Evolutionary conservation across 1,140 invertebrate species (phyloP), one percentile per base, ranked within the genome.

Genomic region (Tetranychus cinnabarinus): DNA sequence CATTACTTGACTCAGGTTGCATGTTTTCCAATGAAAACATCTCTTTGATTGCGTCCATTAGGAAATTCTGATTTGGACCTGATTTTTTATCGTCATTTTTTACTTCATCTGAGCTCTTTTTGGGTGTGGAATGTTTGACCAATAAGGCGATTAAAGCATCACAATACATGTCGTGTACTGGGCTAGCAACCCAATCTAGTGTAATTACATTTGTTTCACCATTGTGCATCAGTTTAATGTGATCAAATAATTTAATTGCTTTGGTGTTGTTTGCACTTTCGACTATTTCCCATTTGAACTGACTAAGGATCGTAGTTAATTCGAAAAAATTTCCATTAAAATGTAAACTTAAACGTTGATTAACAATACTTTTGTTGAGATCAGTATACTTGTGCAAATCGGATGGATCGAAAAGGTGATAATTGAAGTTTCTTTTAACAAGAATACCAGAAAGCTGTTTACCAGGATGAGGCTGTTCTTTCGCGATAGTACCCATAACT

Each of bases 381-480:
- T 97, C 90, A 3, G 91, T 97, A 72, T 98, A 98, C 71, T 92
- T 95, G 59, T 83, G 81, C 34, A 99, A 75, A 75, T 98, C 95
- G 12, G 80, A 77, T 0, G 93, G 85, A 6, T 85, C 83, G 55
- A 99, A 72, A 60, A 99, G 79, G 71, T 97, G 92, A 72, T 97
- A 98, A 72, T 92, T 97, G 69, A 98, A 99, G 72, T 99, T 97
- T 46, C 91, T 78, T 70, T 97, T 97, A 0, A 98, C 88, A 37
- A 99, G 74, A 62, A 99, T 83, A 0, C 95, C 96, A 8, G 89
- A 90, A 2, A 98, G 74, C 58, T 79, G 79, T 54, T 84, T 78
- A 7, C 82, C 84, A 3, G 86, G 80, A 68, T 80, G 79, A 0
- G 89, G 85, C 35, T 80, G 81, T 48, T 87, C 81, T 65, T 87